Conservation (phyloP, 1,140 invertebrate genomes). For the Oscheius sp. region DNA sequence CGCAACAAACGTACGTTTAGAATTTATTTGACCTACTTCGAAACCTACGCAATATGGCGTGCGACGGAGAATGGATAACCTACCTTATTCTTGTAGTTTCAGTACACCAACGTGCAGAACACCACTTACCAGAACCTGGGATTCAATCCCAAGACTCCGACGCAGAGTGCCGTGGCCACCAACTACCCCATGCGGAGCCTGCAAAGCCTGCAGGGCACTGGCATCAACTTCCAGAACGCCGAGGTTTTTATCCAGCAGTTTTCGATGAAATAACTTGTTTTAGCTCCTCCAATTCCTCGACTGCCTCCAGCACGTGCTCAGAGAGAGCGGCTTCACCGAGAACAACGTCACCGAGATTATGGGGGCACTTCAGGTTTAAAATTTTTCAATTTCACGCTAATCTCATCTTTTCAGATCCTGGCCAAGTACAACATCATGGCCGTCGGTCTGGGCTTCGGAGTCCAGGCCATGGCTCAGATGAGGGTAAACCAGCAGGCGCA, state of each 20-base stretch:
- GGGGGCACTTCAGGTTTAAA: slow-evolving; percentile 72
- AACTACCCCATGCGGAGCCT: too few relatives aligned
- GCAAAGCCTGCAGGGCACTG: not conserved
- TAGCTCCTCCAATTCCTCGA: slow-evolving; percentile 59
- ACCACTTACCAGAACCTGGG: too few relatives aligned
- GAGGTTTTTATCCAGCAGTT: not conserved
- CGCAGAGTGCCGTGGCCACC: too few relatives aligned
- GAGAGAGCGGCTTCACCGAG: slow-evolving; percentile 81
- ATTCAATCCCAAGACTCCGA: too few relatives aligned
- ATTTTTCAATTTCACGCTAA: not conserved
- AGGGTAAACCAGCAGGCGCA: too few relatives aligned
- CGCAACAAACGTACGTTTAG: too few relatives aligned
- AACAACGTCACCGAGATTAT: slow-evolving; percentile 81
- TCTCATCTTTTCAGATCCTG: slow-evolving; percentile 67
- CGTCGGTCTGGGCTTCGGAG: slow-evolving; percentile 75
- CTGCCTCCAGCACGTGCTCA: slow-evolving; percentile 71
- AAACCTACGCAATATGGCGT: too few relatives aligned
- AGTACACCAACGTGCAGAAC: too few relatives aligned
- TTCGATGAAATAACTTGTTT: slow-evolving; percentile 36
- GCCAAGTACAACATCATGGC: slow-evolving; percentile 90
- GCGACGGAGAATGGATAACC: too few relatives aligned
- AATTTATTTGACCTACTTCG: not conserved
- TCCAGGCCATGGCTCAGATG: slow-evolving; percentile 57
- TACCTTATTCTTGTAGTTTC: too few relatives aligned
- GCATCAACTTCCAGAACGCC: not conserved